phyloP scores from a whole-genome alignment of 2,113 vertebrate species.

The Coturnix japonica region DNA sequence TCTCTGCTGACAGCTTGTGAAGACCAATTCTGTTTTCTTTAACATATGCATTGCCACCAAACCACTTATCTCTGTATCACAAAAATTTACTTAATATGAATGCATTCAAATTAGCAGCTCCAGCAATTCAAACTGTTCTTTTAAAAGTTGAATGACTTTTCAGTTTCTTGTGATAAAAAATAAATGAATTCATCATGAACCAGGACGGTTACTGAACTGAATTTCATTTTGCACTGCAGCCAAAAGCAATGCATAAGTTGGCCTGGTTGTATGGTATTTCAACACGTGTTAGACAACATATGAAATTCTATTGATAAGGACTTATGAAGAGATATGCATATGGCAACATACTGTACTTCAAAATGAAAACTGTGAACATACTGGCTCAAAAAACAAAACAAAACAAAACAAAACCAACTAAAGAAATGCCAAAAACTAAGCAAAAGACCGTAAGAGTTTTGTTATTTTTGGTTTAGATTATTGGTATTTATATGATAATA shows the following conservation, averaged over 20 bases:
- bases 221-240: background rate
- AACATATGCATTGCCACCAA: background rate
- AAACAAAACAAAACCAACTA: background rate
- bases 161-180: background rate
- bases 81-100: background rate
- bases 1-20: background rate
- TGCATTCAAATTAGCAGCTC: background rate
- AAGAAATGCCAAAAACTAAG: background rate
- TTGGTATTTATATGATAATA: background rate
- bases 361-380: background rate
- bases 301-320: background rate
- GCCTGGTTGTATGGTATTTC: accelerated
- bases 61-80: background rate
- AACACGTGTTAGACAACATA: background rate
- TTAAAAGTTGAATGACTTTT: background rate
- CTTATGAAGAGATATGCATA: background rate
- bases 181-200: background rate
- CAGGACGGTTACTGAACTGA: background rate
- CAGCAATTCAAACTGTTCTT: background rate
- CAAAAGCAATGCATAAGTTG: background rate
- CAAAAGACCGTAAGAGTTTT: background rate
- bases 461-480: background rate
- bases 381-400: background rate
- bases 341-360: background rate
- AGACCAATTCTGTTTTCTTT: background rate